phyloP scores from a whole-genome alignment of 2,888 invertebrate genomes.

The Hirtodrosophila alboralis region DNA sequence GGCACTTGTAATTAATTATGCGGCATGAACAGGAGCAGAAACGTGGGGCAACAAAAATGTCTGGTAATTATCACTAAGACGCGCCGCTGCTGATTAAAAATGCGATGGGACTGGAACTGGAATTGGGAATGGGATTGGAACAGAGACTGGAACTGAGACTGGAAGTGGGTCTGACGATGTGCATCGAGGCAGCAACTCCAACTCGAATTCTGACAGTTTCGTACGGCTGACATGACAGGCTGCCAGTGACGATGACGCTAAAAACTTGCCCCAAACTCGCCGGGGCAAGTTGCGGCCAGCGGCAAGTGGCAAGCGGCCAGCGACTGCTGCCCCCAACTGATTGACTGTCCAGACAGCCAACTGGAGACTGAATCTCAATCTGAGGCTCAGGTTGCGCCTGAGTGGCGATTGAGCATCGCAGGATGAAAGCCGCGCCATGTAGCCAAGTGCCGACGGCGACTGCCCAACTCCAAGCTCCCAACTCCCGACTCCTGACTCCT shows the following conservation, averaged over 20 bases:
- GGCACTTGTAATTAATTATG: slow-evolving; percentile 69
- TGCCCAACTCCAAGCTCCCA: slow-evolving; percentile 18
- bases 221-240: slow-evolving; percentile 80
- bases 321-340: slow-evolving; percentile 50
- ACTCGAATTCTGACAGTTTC: slow-evolving; percentile 81
- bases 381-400: slow-evolving; percentile 9
- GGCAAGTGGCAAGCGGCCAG: slow-evolving; percentile 9
- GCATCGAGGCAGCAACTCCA: slow-evolving; percentile 61
- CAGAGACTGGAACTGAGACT: slow-evolving; percentile 1
- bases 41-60: slow-evolving; percentile 59
- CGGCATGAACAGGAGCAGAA: slow-evolving; percentile 29
- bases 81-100: slow-evolving; percentile 77
- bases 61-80: slow-evolving; percentile 78
- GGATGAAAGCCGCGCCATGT: slow-evolving; percentile 41
- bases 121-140: background rate
- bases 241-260: slow-evolving; percentile 77
- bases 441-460: slow-evolving; percentile 61
- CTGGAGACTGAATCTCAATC: slow-evolving; percentile 31
- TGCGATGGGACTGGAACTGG: slow-evolving; percentile 51
- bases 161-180: slow-evolving; percentile 16
- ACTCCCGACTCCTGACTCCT: slow-evolving; percentile 24
- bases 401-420: slow-evolving; percentile 48
- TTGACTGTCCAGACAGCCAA: slow-evolving; percentile 55
- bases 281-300: slow-evolving; percentile 8
- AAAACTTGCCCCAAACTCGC: slow-evolving; percentile 57